Evolutionary conservation across 2,888 invertebrate genomes (phyloP).

Genomic region (Autographa gamma): DNA sequence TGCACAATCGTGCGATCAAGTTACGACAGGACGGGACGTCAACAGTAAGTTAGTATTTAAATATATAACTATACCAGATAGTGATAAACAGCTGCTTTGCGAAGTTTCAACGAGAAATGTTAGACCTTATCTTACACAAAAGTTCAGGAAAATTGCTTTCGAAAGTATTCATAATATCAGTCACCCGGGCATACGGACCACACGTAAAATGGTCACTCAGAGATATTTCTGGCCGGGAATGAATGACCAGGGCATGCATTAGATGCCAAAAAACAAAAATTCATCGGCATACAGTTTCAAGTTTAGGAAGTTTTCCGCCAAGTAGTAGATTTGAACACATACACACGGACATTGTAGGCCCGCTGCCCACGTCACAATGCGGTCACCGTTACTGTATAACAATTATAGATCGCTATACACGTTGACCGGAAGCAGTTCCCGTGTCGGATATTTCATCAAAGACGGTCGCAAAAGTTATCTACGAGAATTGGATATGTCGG

Average conservation of each 20-base stretch:
- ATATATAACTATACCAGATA: background rate
- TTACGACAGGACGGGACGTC: background rate
- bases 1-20: background rate
- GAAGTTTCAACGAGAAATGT: background rate
- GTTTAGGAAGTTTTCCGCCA: no score
- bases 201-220: background rate
- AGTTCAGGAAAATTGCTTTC: background rate
- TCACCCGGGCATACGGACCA: background rate
- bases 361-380: no score
- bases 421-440: no score
- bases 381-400: no score
- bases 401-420: no score
- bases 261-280: slow-evolving; percentile 5
- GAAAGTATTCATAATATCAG: background rate
- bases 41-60: background rate
- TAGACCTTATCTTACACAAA: slow-evolving; percentile 7
- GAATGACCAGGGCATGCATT: slow-evolving; percentile 7
- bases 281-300: background rate
- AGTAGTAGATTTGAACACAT: no score
- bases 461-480: no score
- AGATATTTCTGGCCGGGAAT: background rate
- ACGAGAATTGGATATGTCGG: no score
- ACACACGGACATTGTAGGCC: no score
- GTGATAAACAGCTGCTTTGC: background rate
- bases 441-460: no score